These are phyloP conservation scores for Hedya salicella DNA, from an alignment of 2,888 invertebrate genomes.

Conservation along the genomic window DNA sequence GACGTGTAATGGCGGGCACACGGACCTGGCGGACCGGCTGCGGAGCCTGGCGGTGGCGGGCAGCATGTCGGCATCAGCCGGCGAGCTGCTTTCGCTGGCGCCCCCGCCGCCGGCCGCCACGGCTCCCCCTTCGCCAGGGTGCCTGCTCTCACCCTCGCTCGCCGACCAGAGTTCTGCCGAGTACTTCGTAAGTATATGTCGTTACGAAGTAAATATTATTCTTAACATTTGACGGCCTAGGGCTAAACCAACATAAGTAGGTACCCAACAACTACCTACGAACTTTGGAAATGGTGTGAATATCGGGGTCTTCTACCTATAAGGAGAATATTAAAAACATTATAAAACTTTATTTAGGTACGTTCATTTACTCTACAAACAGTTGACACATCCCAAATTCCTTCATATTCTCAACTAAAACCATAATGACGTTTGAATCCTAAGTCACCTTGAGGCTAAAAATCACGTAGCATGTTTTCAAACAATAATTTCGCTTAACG, in stretches of 20 bases:
- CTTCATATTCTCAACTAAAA: background rate
- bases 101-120: slow-evolving; percentile 79
- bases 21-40: slow-evolving; percentile 77
- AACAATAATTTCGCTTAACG: slow-evolving; percentile 32
- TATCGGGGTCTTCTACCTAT: no score
- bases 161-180: slow-evolving; percentile 77
- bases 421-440: slow-evolving; percentile 28
- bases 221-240: no score
- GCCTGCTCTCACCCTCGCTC: slow-evolving; percentile 73
- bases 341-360: no score
- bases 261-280: no score
- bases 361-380: background rate
- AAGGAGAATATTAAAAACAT: no score
- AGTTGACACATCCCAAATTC: background rate
- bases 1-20: slow-evolving; percentile 64
- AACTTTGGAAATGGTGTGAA: background rate
- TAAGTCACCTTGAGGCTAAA: slow-evolving; percentile 31
- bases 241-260: no score
- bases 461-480: slow-evolving; percentile 33
- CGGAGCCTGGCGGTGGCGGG: slow-evolving; percentile 77
- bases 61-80: slow-evolving; percentile 77
- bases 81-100: slow-evolving; percentile 76
- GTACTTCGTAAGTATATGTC: slow-evolving; percentile 72
- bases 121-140: slow-evolving; percentile 80
- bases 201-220: no score